Conservation (phyloP, 1,140 invertebrate species). For the Scaptodrosophila lebanonensis region DNA sequence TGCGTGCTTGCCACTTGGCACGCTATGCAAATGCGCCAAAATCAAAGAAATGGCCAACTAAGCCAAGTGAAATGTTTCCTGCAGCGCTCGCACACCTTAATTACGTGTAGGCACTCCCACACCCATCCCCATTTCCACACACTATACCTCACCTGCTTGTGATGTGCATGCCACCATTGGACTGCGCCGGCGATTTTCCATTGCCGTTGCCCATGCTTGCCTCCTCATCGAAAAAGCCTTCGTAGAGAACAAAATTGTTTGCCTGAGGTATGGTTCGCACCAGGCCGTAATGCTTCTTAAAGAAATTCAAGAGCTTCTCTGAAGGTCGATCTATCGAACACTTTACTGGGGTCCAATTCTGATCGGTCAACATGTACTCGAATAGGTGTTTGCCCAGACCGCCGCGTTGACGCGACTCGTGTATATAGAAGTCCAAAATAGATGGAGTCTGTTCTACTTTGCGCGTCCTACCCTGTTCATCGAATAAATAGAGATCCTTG, state of each 20-base stretch:
- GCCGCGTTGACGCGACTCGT: slow-evolving; percentile 86
- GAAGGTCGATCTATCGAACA: slow-evolving; percentile 94
- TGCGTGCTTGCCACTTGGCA: slow-evolving; percentile 30
- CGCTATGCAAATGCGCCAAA: slow-evolving; percentile 63
- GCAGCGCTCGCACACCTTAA: slow-evolving; percentile 56
- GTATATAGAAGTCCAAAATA: slow-evolving; percentile 92
- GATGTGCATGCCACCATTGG: slow-evolving; percentile 55
- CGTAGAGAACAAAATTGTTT: slow-evolving; percentile 93
- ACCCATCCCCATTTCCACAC: slow-evolving; percentile 2
- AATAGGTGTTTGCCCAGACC: slow-evolving; percentile 88
- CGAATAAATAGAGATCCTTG: slow-evolving; percentile 91
- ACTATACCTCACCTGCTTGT: slow-evolving; percentile 65
- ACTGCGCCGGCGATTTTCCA: slow-evolving; percentile 33
- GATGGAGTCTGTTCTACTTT: slow-evolving; percentile 85
- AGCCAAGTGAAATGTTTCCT: slow-evolving; percentile 70
- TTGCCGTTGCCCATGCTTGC: slow-evolving; percentile 48
- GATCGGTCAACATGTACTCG: slow-evolving; percentile 87
- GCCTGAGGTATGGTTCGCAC: slow-evolving; percentile 85
- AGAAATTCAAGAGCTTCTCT: slow-evolving; percentile 89
- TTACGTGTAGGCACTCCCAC: slow-evolving; percentile 39
- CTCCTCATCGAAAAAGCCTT: slow-evolving; percentile 84
- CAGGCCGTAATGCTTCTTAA: slow-evolving; percentile 89
- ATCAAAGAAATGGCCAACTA: slow-evolving; percentile 56
- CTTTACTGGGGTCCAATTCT: slow-evolving; percentile 83
- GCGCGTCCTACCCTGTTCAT: slow-evolving; percentile 82